Conservation (phyloP, 2,113 vertebrate species). For the Neomonachus schauinslandi region DNA sequence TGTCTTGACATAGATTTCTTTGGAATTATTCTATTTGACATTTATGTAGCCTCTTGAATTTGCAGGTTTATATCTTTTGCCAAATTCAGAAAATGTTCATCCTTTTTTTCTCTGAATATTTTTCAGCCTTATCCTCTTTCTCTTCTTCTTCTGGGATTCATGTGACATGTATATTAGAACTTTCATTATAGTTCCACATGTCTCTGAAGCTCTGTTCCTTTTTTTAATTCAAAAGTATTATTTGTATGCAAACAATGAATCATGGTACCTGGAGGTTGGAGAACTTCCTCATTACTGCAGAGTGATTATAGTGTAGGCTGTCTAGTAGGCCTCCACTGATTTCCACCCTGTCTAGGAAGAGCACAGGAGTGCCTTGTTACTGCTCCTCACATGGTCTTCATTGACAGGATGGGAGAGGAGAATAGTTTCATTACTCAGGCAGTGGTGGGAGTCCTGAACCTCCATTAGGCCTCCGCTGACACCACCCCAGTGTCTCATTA, state of each 20-base stretch:
- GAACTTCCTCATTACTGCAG: background rate
- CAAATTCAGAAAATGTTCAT: background rate
- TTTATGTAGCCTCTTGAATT: background rate
- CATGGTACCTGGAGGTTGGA: background rate
- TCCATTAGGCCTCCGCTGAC: background rate
- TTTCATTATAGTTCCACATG: background rate
- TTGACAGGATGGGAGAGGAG: background rate
- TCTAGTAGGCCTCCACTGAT: background rate
- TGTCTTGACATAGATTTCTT: background rate
- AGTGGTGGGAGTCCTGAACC: background rate
- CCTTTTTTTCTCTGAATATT: background rate
- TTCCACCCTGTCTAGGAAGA: background rate
- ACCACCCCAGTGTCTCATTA: background rate
- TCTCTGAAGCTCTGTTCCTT: background rate
- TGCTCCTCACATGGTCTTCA: background rate
- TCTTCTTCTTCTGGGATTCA: background rate
- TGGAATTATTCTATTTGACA: background rate
- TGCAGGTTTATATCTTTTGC: background rate
- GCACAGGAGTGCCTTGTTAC: background rate
- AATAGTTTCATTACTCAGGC: background rate
- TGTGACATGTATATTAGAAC: background rate
- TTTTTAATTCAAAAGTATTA: slow-evolving; percentile 39
- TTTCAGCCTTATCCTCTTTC: background rate
- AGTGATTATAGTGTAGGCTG: background rate
- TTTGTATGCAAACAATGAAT: background rate